Evolutionary conservation across 2,113 vertebrate species (phyloP), one percentile per base, ranked within the genome.

Genomic region (Takifugu bimaculatus): DNA sequence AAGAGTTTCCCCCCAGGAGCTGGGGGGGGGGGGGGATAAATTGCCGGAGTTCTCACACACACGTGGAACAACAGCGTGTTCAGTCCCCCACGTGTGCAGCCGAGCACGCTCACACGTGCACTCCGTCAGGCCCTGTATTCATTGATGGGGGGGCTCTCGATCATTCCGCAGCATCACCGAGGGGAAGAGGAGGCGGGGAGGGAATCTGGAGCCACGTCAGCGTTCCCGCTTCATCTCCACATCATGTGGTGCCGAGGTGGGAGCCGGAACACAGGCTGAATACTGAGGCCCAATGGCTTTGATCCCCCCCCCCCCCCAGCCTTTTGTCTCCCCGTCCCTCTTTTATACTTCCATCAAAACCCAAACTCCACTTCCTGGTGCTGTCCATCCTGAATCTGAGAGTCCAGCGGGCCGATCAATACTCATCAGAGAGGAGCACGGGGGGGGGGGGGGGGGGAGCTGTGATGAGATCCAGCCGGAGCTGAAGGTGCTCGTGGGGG

Each of bases 131-230:
- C 13, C n/a, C 1, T 68, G 85, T 78, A 81, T 70, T 81, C 81
- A 85, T 83, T 80, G 63, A 81, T 78, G 76, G 63, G 73, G 77
- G 62, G 77, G 78, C 55, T 69, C 74, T 78, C 82, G 65, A 81
- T 83, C 83, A 83, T 74, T 63, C 67, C 57, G 63, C 53, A 53
- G 70, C 68, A 20, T 47, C 63, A 75, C 62, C 35, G 57, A 65
- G 57, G 73, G 65, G 61, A 76, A 76, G 56, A 7, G 13, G 29
- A n/a, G n/a, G 32, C 29, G 10, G 52, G 7, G 62, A 39, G 65
- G 51, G 50, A 67, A 71, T 72, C 61, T 75, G 28, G 15, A n/a
- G 65, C 74, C 72, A 44, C 70, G 20, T 56, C 27, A 3, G 48
- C 12, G 57, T 72, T 74, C 26, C 74, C 3, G 45, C 63, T 74